Evolutionary conservation across 2,888 invertebrate species (phyloP).

Genomic region (Dastarcus helophoroides): DNA sequence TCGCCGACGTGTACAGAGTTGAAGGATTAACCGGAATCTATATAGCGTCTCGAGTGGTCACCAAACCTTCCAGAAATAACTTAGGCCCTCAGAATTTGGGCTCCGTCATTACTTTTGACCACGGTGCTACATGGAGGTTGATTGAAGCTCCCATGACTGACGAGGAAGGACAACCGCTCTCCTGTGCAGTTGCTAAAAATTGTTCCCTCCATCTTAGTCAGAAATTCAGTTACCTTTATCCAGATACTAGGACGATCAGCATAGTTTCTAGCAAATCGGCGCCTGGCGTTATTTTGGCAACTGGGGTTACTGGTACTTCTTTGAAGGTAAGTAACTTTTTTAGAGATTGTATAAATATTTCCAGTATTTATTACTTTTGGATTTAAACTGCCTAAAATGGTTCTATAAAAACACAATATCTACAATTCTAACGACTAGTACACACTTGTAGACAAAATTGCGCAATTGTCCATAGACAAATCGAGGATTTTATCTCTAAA

Average conservation of each 20-base stretch:
- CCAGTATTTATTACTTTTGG: no score
- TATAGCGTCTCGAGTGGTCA: constrained; percentile 68
- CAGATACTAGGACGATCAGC: constrained; percentile 64
- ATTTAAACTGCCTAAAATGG: no score
- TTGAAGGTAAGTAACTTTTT: constrained; percentile 41
- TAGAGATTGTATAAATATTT: background rate
- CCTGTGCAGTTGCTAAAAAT: constrained; percentile 51
- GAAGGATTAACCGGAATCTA: constrained; percentile 80
- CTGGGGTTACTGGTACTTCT: constrained; percentile 67
- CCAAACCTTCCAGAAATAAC: constrained; percentile 42
- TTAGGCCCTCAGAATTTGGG: constrained; percentile 64
- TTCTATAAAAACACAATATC: no score
- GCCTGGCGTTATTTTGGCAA: constrained; percentile 78
- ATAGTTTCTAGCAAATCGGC: constrained; percentile 81
- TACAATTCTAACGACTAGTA: no score
- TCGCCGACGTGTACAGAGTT: constrained; percentile 80
- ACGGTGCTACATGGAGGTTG: constrained; percentile 72
- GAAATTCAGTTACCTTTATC: constrained; percentile 72
- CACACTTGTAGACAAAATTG: no score
- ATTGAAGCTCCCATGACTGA: constrained; percentile 61
- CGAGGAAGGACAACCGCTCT: constrained; percentile 53
- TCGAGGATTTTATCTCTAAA: no score
- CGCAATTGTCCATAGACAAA: no score
- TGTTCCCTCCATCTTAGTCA: constrained; percentile 84
- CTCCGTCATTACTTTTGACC: constrained; percentile 75